Base-by-base conservation (phyloP, 2,113 vertebrate species). In the Leptobrachium ailaonicum region DNA sequence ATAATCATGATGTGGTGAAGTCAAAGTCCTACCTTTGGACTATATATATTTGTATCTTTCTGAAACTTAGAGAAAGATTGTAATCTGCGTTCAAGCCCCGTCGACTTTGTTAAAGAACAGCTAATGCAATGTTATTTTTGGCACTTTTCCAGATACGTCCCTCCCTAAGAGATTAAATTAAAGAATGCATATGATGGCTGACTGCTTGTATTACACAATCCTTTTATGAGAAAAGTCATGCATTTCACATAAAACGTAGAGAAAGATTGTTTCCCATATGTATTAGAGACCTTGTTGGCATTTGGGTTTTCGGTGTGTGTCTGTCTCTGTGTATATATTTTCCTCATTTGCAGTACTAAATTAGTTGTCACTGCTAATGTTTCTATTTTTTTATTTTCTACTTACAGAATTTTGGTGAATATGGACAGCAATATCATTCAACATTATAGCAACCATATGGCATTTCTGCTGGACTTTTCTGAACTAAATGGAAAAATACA, bases 371-470 rank as follows among this genome's bases (percentile, higher is more conserved):
- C 41, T 66, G 12, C 8, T 53, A n/a, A 42, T 41, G 54, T 12
- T 60, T 45, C 9, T 50, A n/a, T 43, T 42, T 9, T n/a, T 10
- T 76, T 1, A 41, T 45, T 77, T 60, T 70, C 56, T 47, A 73
- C 58, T 84, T 53, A 1, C 56, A 99, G 98, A 80, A 99, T 99
- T 83, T 90, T 95, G 43, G 94, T 99, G 82, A 97, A 99, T 90
- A 99, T 99, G 97, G 98, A 99, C 71, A 94, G 99, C 89, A 99
- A 97, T 91, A 99, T 99, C 84, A 93, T 99, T 2, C 93, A 96
- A 88, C 98, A 99, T 86, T 99, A 99, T 86, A 98, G 95, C 92
- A 98, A 99, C 90, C 97, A 98, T 12, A 92, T 94, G 0, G 96
- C 98, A 82, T 99, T 99, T 83, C 94, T 97, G 63, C 92, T 99